Base-by-base conservation (phyloP, 2,888 invertebrate genomes). In the Brachyptera risi region DNA sequence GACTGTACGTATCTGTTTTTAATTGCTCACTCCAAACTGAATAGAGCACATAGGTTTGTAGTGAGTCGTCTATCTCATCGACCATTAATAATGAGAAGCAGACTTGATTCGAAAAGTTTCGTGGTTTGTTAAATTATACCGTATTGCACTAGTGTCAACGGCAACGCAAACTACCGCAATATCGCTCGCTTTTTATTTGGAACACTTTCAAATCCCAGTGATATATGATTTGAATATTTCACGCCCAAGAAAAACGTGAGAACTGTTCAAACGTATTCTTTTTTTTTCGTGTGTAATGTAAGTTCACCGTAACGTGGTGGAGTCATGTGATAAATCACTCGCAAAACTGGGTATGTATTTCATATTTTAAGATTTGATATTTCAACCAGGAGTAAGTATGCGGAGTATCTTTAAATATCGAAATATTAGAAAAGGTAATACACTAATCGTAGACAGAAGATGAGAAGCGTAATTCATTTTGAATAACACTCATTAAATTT, bases 391-490 rank as follows among this genome's bases (percentile, higher is more conserved):
- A n/a, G 31, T 31, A 31, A 37, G 19, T 9, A 37, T 13, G 17
- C 31, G 37, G 11, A 54, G 19, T 37, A 54, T 54, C 37, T 54
- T 54, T 54, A 54, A 23, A 19, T 54, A 54, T 17, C 54, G 31
- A 23, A 37, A 54, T 9, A 54, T 54, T 7, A 54, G n/a, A n/a
- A 54, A 54, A 3, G 54, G 23, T 19, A 35, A 23, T 21, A 54
- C 54, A 21, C 9, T 35, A 19, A 15, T 54, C 19, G 54, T 3
- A 11, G 37, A 1, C 7, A 17, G 19, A 31, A 9, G 23, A 19
- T 19, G 17, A 37, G 5, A 5, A 37, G 35, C 17, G 23, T 1
- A 31, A 35, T 54, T 11, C 54, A 54, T 54, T 15, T 54, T 54
- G 54, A 11, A 26, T n/a, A 31, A 1, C n/a, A 26, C 37, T 17